Evolutionary conservation across 2,797 vertebrate genomes (phyloP).

Genomic region (Pterois miles): DNA sequence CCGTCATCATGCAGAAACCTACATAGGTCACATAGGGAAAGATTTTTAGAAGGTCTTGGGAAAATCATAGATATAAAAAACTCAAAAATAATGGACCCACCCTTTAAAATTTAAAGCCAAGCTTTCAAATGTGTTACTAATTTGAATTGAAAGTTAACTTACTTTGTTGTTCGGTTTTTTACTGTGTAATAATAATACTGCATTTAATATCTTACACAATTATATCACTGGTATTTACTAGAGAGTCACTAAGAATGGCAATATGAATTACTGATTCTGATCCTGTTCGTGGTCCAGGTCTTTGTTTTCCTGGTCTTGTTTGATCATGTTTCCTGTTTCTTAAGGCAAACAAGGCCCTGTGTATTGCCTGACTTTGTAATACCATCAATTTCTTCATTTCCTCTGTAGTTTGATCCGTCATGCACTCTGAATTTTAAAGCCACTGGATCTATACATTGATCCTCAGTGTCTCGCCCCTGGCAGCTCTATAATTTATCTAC

Average conservation of each 20-base stretch:
- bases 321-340: not conserved
- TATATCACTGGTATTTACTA: too few species aligned
- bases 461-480: not conserved
- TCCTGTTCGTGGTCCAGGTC: not conserved
- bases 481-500: constrained; percentile 9
- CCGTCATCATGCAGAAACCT: too few species aligned
- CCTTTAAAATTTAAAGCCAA: too few species aligned
- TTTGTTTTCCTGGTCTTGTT: not conserved
- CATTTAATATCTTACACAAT: not conserved
- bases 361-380: not conserved
- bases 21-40: too few species aligned
- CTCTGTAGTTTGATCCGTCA: not conserved
- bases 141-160: too few species aligned
- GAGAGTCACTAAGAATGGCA: not conserved
- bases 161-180: not conserved
- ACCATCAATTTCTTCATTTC: constrained; percentile 4
- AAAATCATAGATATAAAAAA: too few species aligned
- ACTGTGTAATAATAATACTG: not conserved
- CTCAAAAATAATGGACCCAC: too few species aligned
- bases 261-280: not conserved
- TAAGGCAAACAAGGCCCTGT: not conserved
- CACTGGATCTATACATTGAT: constrained; percentile 46
- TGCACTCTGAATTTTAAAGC: constrained; percentile 28
- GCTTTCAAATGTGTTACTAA: too few species aligned
- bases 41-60: too few species aligned